Evolutionary conservation across 2,888 invertebrate genomes (phyloP), one percentile per base, ranked within the genome.

Genomic region (Hirtodrosophila confusa): DNA sequence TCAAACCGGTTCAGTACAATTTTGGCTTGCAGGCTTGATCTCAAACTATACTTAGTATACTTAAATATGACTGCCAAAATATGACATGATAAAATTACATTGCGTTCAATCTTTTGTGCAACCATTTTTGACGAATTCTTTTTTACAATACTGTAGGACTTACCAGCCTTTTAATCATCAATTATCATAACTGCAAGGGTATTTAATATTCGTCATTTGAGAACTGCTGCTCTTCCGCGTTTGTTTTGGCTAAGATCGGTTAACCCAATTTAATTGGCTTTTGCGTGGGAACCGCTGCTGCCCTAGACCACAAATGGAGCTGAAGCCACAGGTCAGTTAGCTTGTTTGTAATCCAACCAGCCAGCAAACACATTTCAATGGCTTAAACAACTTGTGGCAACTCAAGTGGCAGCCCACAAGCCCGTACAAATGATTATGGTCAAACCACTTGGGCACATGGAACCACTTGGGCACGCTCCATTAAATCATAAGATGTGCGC

Each of bases 381-480:
- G 44, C 44, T 49, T 24, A 43, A 45, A 58, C 57, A 41, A 47
- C 71, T 72, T 56, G 58, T 54, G 51, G 57, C 31, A 53, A 64
- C 23, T 57, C 51, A 45, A 73, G 74, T 71, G 49, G 51, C 68
- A 51, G 35, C 58, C 77, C 45, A 69, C 57, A 43, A 37, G 44
- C 17, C 17, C 17, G 1, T 39, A 48, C 66, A 84, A 84, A 73
- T 73, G 48, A 50, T 58, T 73, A 57, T 86, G 74, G 65, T 65
- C 63, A 63, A 71, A 56, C 60, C 67, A 78, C 55, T 80, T 85
- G 75, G 71, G 54, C 61, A 55, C 51, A 53, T 63, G 63, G 57
- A 58, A 45, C 50, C 77, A 79, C 73, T 80, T 86, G 80, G 75
- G 74, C 45, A 53, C 82, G 78, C 75, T 84, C 82, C 87, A 80